Conservation (phyloP, 2,797 vertebrate species). For the Artibeus jamaicensis region DNA sequence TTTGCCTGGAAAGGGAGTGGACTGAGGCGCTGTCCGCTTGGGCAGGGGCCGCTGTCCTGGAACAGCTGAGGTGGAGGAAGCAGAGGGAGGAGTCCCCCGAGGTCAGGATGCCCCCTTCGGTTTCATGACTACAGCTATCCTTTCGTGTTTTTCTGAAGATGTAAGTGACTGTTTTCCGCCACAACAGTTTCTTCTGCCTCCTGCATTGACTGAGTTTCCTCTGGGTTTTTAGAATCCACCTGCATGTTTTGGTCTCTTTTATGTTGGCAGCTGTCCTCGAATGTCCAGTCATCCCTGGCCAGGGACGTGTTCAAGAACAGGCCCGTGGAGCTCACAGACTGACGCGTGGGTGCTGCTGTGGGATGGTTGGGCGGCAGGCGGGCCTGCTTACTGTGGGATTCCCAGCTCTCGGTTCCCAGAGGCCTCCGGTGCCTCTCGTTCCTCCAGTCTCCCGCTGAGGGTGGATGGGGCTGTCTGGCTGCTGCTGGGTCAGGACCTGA, state of each 20-base stretch:
- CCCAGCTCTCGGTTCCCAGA: background rate
- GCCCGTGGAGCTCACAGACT: background rate
- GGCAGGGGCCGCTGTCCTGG: background rate
- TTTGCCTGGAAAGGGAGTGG: background rate
- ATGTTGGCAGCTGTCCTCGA: background rate
- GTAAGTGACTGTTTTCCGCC: background rate
- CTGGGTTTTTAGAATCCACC: background rate
- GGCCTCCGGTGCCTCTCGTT: background rate
- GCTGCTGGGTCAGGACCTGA: background rate
- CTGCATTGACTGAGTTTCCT: background rate
- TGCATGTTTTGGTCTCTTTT: background rate
- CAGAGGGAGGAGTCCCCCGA: background rate
- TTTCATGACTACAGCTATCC: background rate
- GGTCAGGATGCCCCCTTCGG: background rate
- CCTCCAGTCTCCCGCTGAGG: background rate
- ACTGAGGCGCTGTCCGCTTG: background rate
- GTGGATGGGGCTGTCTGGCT: background rate
- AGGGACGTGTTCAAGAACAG: background rate
- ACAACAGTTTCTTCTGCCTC: background rate
- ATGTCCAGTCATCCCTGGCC: background rate
- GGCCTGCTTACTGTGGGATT: background rate
- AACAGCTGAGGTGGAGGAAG: background rate
- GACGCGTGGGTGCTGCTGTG: background rate
- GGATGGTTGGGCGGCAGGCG: background rate
- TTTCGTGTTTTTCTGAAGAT: slow-evolving; percentile 3